phyloP scores from a whole-genome alignment of 2,113 vertebrate genomes.

The Myiagra hebetior region DNA sequence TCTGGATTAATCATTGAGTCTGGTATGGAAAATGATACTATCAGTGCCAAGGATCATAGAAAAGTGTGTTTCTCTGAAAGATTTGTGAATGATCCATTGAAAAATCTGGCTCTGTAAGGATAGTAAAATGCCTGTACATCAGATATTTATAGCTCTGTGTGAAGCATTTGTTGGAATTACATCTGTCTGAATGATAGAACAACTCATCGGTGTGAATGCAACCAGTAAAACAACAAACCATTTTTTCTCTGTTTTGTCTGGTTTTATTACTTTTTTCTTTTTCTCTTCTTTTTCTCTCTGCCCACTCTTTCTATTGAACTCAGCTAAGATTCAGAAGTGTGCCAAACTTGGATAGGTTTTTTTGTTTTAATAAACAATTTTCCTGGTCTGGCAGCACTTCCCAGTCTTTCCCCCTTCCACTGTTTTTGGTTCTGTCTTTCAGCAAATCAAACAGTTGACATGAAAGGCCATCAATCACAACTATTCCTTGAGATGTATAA shows the following conservation, averaged over 20 bases:
- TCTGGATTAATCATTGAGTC: neutral
- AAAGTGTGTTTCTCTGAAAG: slow-evolving; percentile 4
- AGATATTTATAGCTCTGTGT: neutral
- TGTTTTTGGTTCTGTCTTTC: slow-evolving; percentile 44
- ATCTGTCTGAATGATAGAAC: neutral
- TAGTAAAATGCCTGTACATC: slow-evolving; percentile 1
- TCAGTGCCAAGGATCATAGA: slow-evolving; percentile 7
- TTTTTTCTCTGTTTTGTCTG: neutral
- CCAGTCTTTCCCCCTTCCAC: neutral
- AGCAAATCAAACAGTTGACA: slow-evolving; percentile 63
- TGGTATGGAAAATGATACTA: slow-evolving; percentile 5
- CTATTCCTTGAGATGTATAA: slow-evolving; percentile 50
- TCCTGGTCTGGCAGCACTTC: slow-evolving; percentile 12
- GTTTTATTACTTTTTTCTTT: neutral
- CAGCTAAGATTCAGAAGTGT: neutral
- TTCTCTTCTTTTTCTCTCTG: neutral
- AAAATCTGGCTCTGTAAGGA: neutral
- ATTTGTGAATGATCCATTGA: slow-evolving; percentile 25
- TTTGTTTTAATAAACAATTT: neutral
- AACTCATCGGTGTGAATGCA: neutral
- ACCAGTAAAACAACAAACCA: neutral
- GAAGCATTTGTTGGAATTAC: neutral
- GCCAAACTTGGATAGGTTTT: neutral
- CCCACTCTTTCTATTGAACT: neutral
- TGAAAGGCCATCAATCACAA: slow-evolving; percentile 66